These are phyloP conservation scores for Scaptomyza reducta DNA, from an alignment of 2,888 invertebrate genomes.

Conservation along the genomic window DNA sequence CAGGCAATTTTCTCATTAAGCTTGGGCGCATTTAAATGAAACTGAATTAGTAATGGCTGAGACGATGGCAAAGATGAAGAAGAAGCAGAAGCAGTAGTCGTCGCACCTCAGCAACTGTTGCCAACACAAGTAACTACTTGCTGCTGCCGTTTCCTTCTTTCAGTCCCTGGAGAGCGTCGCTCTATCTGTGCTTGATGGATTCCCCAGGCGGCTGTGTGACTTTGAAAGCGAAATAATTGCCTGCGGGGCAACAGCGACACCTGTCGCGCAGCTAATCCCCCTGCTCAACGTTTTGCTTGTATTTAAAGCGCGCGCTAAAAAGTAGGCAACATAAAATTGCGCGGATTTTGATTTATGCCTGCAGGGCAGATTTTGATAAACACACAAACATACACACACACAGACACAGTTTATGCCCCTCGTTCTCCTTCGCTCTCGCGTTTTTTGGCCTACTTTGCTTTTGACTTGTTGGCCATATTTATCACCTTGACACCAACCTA, in stretches of 20 bases:
- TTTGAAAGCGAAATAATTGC: conserved; percentile 73
- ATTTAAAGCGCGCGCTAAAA: conserved; percentile 42
- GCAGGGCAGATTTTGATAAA: conserved; percentile 33
- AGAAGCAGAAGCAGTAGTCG: not conserved
- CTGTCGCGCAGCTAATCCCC: conserved; percentile 38
- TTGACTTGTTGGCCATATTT: conserved; percentile 71
- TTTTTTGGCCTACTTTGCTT: conserved; percentile 51
- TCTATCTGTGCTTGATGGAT: conserved; percentile 44
- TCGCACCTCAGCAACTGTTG: conserved; percentile 46
- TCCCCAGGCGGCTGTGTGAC: conserved; percentile 50
- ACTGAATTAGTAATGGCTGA: conserved; percentile 76
- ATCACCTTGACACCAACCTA: conserved; percentile 69
- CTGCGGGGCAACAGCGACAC: conserved; percentile 57
- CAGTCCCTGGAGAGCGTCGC: conserved; percentile 19
- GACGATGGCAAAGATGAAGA: conserved; percentile 8
- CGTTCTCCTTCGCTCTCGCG: not conserved
- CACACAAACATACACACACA: not conserved
- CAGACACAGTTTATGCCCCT: conserved; percentile 8
- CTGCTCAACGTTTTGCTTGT: conserved; percentile 3
- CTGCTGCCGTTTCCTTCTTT: conserved; percentile 9
- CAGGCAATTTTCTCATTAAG: conserved; percentile 80
- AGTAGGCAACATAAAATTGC: conserved; percentile 45
- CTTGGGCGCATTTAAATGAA: conserved; percentile 76
- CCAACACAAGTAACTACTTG: conserved; percentile 37
- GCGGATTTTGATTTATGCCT: conserved; percentile 66